Conservation (phyloP, 2,888 invertebrate genomes). For the Steinernema hermaphroditum region DNA sequence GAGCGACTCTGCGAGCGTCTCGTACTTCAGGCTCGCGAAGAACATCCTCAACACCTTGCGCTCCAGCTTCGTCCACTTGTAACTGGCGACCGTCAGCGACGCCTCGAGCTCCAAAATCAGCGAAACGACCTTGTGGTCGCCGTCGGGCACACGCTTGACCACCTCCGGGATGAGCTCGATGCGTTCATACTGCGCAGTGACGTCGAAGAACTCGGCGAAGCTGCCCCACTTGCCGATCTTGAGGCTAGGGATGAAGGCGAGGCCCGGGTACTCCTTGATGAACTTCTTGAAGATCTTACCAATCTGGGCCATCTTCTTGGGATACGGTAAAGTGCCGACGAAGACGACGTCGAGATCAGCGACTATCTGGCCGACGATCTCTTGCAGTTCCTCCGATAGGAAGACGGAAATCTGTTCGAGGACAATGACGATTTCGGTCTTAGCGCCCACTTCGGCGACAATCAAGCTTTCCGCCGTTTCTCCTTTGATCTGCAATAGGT, state of each 20-base stretch:
- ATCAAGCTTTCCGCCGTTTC: background rate
- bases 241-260: background rate
- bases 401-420: background rate
- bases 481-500: constrained; percentile 1
- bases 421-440: background rate
- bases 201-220: constrained; percentile 7
- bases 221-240: background rate
- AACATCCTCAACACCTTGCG: background rate
- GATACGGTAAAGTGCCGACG: background rate
- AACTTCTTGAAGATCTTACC: background rate
- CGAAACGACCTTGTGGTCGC: background rate
- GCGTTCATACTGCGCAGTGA: constrained; percentile 3
- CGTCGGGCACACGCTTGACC: background rate
- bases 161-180: background rate
- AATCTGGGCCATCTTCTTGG: background rate
- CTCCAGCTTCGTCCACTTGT: constrained; percentile 3
- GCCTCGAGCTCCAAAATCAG: background rate
- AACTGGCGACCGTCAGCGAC: background rate
- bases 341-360: background rate
- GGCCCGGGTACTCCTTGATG: background rate
- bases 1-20: background rate
- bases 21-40: background rate
- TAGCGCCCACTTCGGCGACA: background rate
- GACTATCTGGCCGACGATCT: background rate
- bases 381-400: background rate